Evolutionary conservation across 2,888 invertebrate species (phyloP).

Genomic region (Catocala fraxini): DNA sequence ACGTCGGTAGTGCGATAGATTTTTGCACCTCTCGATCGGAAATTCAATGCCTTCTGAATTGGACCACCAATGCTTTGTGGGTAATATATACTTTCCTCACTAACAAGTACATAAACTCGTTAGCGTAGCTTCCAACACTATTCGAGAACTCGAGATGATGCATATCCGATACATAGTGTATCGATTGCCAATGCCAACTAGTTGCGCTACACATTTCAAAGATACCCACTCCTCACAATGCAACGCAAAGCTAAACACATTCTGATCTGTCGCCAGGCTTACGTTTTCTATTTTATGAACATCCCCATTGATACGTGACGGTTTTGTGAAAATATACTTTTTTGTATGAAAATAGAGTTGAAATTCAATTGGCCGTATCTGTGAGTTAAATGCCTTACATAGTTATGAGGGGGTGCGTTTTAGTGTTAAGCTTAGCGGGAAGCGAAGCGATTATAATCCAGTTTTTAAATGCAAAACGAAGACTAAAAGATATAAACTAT

Average conservation of each 20-base stretch:
- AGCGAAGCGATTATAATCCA: constrained; percentile 10
- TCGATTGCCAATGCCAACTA: constrained; percentile 38
- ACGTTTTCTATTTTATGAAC: constrained; percentile 51
- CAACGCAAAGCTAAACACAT: constrained; percentile 51
- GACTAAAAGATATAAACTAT: too few relatives aligned
- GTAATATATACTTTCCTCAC: too few relatives aligned
- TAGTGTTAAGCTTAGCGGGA: constrained; percentile 5
- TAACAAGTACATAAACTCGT: too few relatives aligned
- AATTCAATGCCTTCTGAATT: too few relatives aligned
- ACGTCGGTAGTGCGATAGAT: too few relatives aligned
- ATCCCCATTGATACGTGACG: constrained; percentile 31
- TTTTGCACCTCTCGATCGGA: too few relatives aligned
- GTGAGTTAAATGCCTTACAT: constrained; percentile 35
- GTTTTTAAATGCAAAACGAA: too few relatives aligned
- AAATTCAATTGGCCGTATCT: constrained; percentile 29
- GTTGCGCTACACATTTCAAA: constrained; percentile 35
- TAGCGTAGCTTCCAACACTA: neutral
- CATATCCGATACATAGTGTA: constrained; percentile 15
- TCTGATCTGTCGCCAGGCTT: constrained; percentile 46
- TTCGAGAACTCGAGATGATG: constrained; percentile 12
- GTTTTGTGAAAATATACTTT: constrained; percentile 36
- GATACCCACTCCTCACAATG: constrained; percentile 38
- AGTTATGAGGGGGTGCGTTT: constrained; percentile 17
- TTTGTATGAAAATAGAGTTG: constrained; percentile 27
- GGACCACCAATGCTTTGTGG: too few relatives aligned